Evolutionary conservation across 2,797 vertebrate genomes (phyloP), one percentile per base, ranked within the genome.

Genomic region (Ciconia nigra): DNA sequence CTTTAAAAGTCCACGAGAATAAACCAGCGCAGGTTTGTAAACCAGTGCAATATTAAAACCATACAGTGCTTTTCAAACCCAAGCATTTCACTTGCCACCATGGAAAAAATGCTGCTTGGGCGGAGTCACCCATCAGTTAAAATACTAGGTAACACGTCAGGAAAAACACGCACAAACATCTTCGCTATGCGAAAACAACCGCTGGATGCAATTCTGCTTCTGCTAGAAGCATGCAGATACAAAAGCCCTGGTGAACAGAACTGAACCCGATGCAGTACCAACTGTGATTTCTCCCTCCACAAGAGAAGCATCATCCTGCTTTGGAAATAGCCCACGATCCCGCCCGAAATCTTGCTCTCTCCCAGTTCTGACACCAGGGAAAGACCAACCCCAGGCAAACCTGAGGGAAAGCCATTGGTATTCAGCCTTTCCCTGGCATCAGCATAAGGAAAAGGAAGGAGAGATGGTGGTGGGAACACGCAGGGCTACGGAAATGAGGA

Each of bases 201-300:
- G 0, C 8, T 28, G 62, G 62, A 55, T 10, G 24, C 0, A 1
- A 31, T 29, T 21, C 49, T 72, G 83, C 37, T 11, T 1, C 70
- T 5, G 52, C 47, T 11, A 16, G 10, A 29, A 73, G 46, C 19
- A 1, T 0, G 6, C 16, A 35, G 35, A 5, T 39, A 19, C 66
- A 7, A 11, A 29, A 35, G 5, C 22, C 20, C 17, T 0, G 35
- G 14, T 12, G 44, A 39, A 5, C 8, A 8, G 41, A 29, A 31
- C 0, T 1, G 17, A 26, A 35, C 6, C 33, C 3, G 1, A 5
- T 0, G 6, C 6, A 5, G 57, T 11, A 67, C 77, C 15, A 46
- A 11, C 82, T 9, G 9, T 15, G 11, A 39, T 41, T 51, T 28
- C 47, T 18, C 28, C 0, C 5, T 5, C n/a, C 15, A 21, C 39